Percentiles rank a stretch among this genome's conserved stretches.
Conservation (phyloP, 2,888 invertebrate species). For the Orchesellides sinensis region DNA sequence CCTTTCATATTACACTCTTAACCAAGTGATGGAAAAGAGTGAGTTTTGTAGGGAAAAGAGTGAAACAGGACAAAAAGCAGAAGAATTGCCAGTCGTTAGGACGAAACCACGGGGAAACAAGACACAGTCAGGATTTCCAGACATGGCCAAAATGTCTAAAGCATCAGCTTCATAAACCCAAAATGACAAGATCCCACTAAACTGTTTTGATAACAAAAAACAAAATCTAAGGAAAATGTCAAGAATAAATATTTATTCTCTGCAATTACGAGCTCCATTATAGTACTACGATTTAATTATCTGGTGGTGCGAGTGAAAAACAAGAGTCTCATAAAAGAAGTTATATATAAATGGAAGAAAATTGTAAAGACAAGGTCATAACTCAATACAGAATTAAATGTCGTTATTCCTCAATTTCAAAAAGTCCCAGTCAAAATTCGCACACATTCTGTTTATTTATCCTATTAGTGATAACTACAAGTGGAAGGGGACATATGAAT, state of each 20-base stretch:
- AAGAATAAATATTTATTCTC: constrained; percentile 50
- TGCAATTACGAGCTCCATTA: neutral
- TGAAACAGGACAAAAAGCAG: too few relatives aligned
- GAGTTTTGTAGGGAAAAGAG: too few relatives aligned
- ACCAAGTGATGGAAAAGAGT: too few relatives aligned
- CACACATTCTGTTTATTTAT: neutral
- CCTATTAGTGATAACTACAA: neutral
- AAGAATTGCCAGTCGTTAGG: neutral
- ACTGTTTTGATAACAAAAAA: constrained; percentile 22
- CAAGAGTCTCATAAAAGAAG: too few relatives aligned
- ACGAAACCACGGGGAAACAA: too few relatives aligned
- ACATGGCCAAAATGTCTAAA: too few relatives aligned
- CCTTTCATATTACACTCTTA: too few relatives aligned
- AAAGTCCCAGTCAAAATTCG: constrained; percentile 5
- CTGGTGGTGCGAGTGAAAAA: neutral
- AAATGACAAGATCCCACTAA: neutral
- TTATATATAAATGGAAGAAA: neutral
- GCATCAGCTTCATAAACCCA: too few relatives aligned
- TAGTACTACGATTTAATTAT: constrained; percentile 1
- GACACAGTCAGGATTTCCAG: too few relatives aligned
- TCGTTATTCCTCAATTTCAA: constrained; percentile 45
- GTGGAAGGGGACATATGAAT: neutral
- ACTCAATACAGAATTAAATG: constrained; percentile 41
- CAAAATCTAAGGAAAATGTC: neutral
- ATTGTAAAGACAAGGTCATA: constrained; percentile 33